Evolutionary conservation across 2,888 invertebrate genomes (phyloP).

Genomic region (Sinodicranocentrus sp.): DNA sequence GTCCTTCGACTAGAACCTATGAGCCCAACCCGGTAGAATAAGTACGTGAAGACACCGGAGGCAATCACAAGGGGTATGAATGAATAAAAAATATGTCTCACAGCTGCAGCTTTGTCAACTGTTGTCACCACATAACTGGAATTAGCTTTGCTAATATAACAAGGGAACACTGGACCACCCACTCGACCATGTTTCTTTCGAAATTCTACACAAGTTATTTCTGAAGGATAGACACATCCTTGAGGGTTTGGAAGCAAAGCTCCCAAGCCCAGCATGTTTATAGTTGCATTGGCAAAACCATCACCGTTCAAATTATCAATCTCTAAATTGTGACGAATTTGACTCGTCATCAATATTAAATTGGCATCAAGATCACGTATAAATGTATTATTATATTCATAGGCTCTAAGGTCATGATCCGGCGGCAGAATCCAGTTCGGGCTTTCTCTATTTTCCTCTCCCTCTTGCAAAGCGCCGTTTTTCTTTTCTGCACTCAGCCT

Average conservation of each 20-base stretch:
- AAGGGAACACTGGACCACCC: conserved; percentile 69
- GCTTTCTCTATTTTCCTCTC: conserved; percentile 1
- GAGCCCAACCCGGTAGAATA: conserved; percentile 76
- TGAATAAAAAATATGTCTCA: conserved; percentile 75
- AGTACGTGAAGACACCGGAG: conserved; percentile 75
- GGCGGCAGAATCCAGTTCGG: conserved; percentile 65
- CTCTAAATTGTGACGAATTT: conserved; percentile 67
- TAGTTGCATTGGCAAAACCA: conserved; percentile 41
- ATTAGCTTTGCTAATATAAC: conserved; percentile 73
- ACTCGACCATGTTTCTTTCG: conserved; percentile 67
- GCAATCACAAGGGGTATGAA: conserved; percentile 75
- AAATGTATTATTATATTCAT: conserved; percentile 69
- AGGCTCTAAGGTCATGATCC: conserved; percentile 53
- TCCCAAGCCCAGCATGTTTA: conserved; percentile 69
- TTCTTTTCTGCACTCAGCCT: not conserved
- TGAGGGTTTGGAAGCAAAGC: conserved; percentile 75
- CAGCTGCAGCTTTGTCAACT: conserved; percentile 74
- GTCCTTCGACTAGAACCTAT: conserved; percentile 70
- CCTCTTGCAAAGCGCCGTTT: conserved; percentile 40
- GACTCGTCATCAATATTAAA: conserved; percentile 67
- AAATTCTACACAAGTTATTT: conserved; percentile 72
- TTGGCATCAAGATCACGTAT: conserved; percentile 72
- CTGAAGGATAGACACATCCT: conserved; percentile 76
- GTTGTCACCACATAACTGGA: conserved; percentile 73
- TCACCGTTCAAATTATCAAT: conserved; percentile 56